Base-by-base conservation (phyloP, 2,888 invertebrate species). In the Caenorhabditis doughertyi region DNA sequence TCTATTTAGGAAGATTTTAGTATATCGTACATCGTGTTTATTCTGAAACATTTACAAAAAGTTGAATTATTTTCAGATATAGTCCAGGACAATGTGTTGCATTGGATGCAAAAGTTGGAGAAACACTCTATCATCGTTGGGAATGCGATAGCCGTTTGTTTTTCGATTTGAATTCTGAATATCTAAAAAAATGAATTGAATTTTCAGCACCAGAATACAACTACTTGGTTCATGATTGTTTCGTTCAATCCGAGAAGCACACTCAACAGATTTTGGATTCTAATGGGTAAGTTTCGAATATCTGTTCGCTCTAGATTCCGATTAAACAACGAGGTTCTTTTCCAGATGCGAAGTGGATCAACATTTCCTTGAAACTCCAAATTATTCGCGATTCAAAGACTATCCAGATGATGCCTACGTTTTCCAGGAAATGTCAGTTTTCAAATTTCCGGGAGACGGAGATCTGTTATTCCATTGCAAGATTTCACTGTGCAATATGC, bases 71-170 rank as follows among this genome's bases (percentile, higher is more conserved):
- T 70, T 83, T 32, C 68, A 84, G 86, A 76, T 88, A 85, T 68
- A 76, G 80, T 16, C 89, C 89, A 1, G 85, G 85, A 29, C 88
- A 89, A 53, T 91, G 91, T 70, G 88, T 88, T n/a, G 91, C 90
- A 1, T 67, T 91, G 53, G 91, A 91, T 58, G 91, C 90, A 7
- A 88, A 87, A 65, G 90, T 91, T 49, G 91, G 91, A 32, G 90
- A 90, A 72, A 89, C 85, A 58, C 76, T 91, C 64, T 90, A 86
- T 80, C 91, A 91, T 79, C 88, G 89, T 71, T 91, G 91, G 91
- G 83, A 86, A 49, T 91, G 91, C 79, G 89, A 90, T 76, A 83
- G 81, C 68, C 88, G 90, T 90, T 70, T 68, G 84, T 79, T 72
- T 70, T 27, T 47, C 3, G 7, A n/a, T 11, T 60, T 39, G 18